Evolutionary conservation across 1,140 invertebrate species (phyloP).

Genomic region (Cotesia vestalis): DNA sequence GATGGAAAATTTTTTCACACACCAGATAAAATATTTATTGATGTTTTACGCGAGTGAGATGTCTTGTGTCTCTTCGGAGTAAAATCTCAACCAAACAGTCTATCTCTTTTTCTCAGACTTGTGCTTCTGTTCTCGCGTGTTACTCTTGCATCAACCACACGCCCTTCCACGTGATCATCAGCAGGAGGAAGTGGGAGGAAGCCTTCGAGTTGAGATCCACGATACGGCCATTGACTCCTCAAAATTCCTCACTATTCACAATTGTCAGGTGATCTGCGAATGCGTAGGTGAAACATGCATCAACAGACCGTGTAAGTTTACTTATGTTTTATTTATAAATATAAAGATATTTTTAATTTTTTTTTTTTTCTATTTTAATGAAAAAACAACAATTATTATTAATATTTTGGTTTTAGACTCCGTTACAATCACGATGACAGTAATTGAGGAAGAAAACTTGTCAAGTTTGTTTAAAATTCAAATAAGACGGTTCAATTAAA

Average conservation of each 20-base stretch:
- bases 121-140: slow-evolving; percentile 18
- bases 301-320: background rate
- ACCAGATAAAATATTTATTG: no score
- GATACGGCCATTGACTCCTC: slow-evolving; percentile 58
- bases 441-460: background rate
- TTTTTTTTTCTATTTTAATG: no score
- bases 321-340: slow-evolving; percentile 3
- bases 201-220: slow-evolving; percentile 32
- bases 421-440: background rate
- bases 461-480: no score
- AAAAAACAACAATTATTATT: no score
- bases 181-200: slow-evolving; percentile 33
- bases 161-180: slow-evolving; percentile 38
- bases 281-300: background rate
- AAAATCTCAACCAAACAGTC: background rate
- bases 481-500: slow-evolving; percentile 11
- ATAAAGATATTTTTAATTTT: no score
- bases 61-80: background rate
- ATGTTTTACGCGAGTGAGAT: no score
- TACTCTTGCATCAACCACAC: slow-evolving; percentile 30
- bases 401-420: no score
- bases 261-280: slow-evolving; percentile 16
- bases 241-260: slow-evolving; percentile 49
- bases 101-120: slow-evolving; percentile 24
- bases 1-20: no score